These are phyloP conservation scores for Lerista edwardsae DNA, from an alignment of 2,797 vertebrate genomes.

Conservation along the genomic window DNA sequence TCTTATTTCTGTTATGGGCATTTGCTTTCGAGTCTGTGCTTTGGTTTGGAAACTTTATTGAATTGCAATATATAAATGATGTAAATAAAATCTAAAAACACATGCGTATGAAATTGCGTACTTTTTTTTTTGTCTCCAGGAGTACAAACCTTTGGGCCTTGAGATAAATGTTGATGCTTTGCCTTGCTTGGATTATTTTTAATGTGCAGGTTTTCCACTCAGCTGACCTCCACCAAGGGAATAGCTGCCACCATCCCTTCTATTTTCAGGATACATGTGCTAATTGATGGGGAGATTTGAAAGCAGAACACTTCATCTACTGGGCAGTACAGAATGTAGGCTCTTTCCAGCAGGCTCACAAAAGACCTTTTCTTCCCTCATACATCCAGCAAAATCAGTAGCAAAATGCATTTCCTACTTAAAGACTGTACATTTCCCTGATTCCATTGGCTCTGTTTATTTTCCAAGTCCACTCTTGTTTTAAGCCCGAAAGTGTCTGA, in stretches of 20 bases:
- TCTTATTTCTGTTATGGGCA: not conserved
- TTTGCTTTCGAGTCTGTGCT: not conserved
- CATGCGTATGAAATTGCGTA: not conserved
- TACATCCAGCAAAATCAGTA: constrained; percentile 61
- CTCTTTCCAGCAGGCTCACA: constrained; percentile 66
- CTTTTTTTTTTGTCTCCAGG: constrained; percentile 35
- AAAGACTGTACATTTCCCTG: constrained; percentile 64
- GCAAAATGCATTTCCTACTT: constrained; percentile 68
- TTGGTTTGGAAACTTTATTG: not conserved
- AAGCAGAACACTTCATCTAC: constrained; percentile 66
- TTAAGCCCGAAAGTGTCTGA: constrained; percentile 26
- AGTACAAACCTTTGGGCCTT: constrained; percentile 49
- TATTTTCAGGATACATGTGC: constrained; percentile 64
- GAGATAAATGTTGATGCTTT: constrained; percentile 67
- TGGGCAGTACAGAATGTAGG: constrained; percentile 50
- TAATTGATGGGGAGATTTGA: constrained; percentile 59
- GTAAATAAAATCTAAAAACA: not conserved
- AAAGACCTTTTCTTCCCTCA: constrained; percentile 71
- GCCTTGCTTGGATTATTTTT: constrained; percentile 64
- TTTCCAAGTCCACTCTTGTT: constrained; percentile 38
- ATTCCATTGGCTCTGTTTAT: constrained; percentile 63
- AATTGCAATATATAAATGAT: not conserved
- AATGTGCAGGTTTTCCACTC: constrained; percentile 63
- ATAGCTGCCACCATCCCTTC: constrained; percentile 27
- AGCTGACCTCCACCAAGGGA: constrained; percentile 60